Conservation (phyloP, 2,888 invertebrate genomes). For the Malacosoma neustria region DNA sequence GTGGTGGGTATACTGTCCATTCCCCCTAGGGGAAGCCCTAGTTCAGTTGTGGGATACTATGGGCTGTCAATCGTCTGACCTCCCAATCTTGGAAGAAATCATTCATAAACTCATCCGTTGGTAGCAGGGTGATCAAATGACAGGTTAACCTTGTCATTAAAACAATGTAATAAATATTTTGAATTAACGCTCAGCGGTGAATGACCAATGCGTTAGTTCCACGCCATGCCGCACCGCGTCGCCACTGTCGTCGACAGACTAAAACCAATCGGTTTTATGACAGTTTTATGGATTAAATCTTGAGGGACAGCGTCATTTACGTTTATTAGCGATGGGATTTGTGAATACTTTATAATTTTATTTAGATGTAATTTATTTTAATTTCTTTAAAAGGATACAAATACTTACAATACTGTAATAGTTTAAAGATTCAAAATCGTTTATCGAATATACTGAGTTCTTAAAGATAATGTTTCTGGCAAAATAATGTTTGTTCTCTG, state of each 20-base stretch:
- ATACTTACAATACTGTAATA: too few species aligned
- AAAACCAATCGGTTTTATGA: slow-evolving; percentile 40
- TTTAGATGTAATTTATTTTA: background rate
- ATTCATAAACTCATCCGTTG: too few species aligned
- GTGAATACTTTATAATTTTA: background rate
- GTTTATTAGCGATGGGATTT: background rate
- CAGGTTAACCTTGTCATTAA: background rate
- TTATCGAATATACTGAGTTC: too few species aligned
- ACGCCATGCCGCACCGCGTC: slow-evolving; percentile 23
- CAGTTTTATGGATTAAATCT: slow-evolving; percentile 28
- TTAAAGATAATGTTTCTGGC: too few species aligned
- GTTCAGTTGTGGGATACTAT: too few species aligned
- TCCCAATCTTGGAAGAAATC: too few species aligned
- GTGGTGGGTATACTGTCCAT: too few species aligned
- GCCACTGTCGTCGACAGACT: slow-evolving; percentile 33
- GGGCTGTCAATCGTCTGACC: too few species aligned
- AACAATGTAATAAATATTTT: slow-evolving; percentile 12
- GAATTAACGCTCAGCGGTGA: slow-evolving; percentile 20
- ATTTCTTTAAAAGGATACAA: background rate
- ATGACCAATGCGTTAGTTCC: slow-evolving; percentile 39
- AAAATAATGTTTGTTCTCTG: too few species aligned
- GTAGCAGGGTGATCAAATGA: too few species aligned
- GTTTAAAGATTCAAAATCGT: too few species aligned
- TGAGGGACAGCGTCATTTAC: slow-evolving; percentile 5
- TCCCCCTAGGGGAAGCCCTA: too few species aligned